These are phyloP conservation scores for Eristalis intricaria DNA, from an alignment of 2,888 invertebrate species.

Conservation along the genomic window DNA sequence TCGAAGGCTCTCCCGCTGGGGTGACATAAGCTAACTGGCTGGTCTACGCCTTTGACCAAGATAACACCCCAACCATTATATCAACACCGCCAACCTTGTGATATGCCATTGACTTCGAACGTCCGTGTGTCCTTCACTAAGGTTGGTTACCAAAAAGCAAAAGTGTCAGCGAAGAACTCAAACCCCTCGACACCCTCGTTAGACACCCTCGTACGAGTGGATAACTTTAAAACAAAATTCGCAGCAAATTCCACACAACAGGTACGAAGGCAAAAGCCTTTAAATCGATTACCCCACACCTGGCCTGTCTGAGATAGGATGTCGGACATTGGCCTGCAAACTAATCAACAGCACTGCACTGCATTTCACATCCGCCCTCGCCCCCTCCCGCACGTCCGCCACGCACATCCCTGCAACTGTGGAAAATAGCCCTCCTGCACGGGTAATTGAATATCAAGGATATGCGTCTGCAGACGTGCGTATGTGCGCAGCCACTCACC, in stretches of 20 bases:
- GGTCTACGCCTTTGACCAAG: no score
- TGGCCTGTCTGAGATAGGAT: slow-evolving; percentile 7
- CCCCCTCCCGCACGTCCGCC: background rate
- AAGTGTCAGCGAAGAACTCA: background rate
- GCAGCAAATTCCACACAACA: background rate
- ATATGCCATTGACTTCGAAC: no score
- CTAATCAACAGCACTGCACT: slow-evolving; percentile 35
- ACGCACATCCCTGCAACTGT: background rate
- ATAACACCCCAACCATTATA: no score
- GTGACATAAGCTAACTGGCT: no score
- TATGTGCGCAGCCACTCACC: background rate
- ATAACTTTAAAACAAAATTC: background rate
- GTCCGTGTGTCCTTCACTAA: background rate
- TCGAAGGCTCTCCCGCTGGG: no score
- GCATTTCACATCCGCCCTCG: background rate
- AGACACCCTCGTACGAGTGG: background rate
- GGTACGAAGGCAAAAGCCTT: background rate
- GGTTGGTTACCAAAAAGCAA: background rate
- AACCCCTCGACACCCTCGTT: background rate
- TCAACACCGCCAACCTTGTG: no score
- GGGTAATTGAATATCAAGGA: slow-evolving; percentile 61
- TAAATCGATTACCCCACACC: slow-evolving; percentile 46
- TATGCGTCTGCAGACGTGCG: slow-evolving; percentile 12
- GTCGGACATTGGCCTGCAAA: slow-evolving; percentile 14
- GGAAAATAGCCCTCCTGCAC: background rate